Evolutionary conservation across 1,140 invertebrate species (phyloP).

Genomic region (Atta texana): DNA sequence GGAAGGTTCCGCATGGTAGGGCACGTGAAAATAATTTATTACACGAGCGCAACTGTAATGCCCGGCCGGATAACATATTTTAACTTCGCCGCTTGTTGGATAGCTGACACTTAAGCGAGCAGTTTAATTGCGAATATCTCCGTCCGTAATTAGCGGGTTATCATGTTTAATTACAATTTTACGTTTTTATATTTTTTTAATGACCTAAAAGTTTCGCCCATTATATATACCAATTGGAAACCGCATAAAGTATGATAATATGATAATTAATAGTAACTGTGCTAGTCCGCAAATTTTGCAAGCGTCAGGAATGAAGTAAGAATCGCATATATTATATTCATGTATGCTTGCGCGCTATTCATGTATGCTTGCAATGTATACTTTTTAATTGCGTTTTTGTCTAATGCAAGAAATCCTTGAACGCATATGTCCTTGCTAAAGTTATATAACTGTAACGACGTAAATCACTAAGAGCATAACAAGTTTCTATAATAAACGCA

Average conservation of each 20-base stretch:
- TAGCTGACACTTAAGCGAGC: conserved; percentile 26
- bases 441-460: conserved; percentile 22
- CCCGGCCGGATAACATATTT: conserved; percentile 54
- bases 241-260: not conserved
- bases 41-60: conserved; percentile 63
- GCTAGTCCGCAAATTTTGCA: not conserved
- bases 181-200: not conserved
- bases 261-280: conserved; percentile 9
- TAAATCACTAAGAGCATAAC: not conserved
- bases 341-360: not conserved
- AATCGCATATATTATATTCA: not conserved
- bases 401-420: conserved; percentile 22
- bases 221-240: not conserved
- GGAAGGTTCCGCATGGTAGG: conserved; percentile 70
- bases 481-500: not conserved
- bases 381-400: not conserved
- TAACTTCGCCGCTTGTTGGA: conserved; percentile 32
- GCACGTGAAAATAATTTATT: conserved; percentile 70
- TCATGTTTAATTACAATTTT: conserved; percentile 27
- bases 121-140: conserved; percentile 43
- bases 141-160: conserved; percentile 30
- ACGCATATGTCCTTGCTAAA: not conserved
- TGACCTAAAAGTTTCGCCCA: not conserved
- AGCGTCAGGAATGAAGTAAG: not conserved
- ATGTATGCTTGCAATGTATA: not conserved